These are phyloP conservation scores for Macrochelys suwanniensis DNA, from an alignment of 2,797 vertebrate genomes.

Conservation along the genomic window DNA sequence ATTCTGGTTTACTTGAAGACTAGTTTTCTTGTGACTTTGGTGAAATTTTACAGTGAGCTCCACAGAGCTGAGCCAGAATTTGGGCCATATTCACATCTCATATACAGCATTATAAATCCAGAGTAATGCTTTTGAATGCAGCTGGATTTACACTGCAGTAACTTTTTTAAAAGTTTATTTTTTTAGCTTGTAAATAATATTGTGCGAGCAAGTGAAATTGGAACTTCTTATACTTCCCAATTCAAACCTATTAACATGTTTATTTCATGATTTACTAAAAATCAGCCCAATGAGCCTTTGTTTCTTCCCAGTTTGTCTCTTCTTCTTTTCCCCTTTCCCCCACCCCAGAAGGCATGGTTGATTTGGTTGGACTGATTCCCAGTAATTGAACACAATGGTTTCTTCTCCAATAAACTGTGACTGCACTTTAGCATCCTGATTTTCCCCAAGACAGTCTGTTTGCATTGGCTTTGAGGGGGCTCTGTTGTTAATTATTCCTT, in stretches of 20 bases:
- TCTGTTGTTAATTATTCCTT: not conserved
- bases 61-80: not conserved
- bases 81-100: not conserved
- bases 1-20: not conserved
- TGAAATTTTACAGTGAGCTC: not conserved
- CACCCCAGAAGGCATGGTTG: not conserved
- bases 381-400: not conserved
- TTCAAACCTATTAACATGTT: not conserved
- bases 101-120: too few species aligned
- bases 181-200: not conserved
- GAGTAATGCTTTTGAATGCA: too few species aligned
- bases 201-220: not conserved
- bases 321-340: too few species aligned
- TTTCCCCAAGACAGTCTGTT: not conserved
- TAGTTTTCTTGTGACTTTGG: too few species aligned
- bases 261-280: not conserved
- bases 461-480: not conserved
- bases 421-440: not conserved
- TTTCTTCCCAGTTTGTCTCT: not conserved
- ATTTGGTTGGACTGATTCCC: not conserved
- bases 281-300: not conserved
- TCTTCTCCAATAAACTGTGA: not conserved
- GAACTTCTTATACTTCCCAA: not conserved
- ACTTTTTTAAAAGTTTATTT: too few species aligned
- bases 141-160: not conserved